Percentiles rank a stretch among this genome's conserved stretches.
Evolutionary conservation across 2,888 invertebrate species (phyloP).

Genomic region (Dorcus parallelipipedus): DNA sequence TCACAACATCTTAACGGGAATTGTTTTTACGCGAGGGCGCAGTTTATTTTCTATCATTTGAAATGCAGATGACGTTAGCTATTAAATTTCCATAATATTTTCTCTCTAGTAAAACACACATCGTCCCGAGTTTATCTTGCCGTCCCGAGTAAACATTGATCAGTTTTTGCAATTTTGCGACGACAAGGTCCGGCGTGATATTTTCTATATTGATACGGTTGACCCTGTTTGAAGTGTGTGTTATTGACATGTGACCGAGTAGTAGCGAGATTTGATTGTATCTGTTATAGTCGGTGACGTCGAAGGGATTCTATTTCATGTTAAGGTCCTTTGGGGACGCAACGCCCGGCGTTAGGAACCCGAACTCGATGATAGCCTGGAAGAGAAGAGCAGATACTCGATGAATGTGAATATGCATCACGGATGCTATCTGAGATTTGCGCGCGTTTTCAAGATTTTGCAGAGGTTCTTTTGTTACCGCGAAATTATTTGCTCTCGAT

Average conservation of each 20-base stretch:
- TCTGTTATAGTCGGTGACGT: slow-evolving; percentile 33
- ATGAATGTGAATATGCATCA: slow-evolving; percentile 9
- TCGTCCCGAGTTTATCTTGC: not conserved
- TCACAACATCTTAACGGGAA: not conserved
- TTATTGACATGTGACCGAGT: slow-evolving; percentile 36
- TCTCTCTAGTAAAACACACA: not conserved
- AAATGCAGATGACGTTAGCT: not conserved
- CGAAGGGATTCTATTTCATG: slow-evolving; percentile 38
- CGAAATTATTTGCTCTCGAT: not conserved
- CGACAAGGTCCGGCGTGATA: slow-evolving; percentile 12
- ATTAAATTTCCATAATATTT: slow-evolving; percentile 3
- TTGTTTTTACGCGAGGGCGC: not conserved
- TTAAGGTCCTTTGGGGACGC: slow-evolving; percentile 33
- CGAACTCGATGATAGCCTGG: no score
- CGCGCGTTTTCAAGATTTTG: no score
- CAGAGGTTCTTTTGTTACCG: not conserved
- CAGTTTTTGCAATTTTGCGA: slow-evolving; percentile 12
- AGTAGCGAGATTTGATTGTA: slow-evolving; percentile 33
- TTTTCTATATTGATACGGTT: slow-evolving; percentile 25
- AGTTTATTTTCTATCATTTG: not conserved
- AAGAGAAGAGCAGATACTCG: not conserved
- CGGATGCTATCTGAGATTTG: not conserved
- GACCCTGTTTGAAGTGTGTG: slow-evolving; percentile 30
- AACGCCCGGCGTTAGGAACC: not conserved
- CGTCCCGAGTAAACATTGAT: slow-evolving; percentile 15